Base-by-base conservation (phyloP, 53 echinoderm and acorn worm genomes). In the Patiria pectinifera region DNA sequence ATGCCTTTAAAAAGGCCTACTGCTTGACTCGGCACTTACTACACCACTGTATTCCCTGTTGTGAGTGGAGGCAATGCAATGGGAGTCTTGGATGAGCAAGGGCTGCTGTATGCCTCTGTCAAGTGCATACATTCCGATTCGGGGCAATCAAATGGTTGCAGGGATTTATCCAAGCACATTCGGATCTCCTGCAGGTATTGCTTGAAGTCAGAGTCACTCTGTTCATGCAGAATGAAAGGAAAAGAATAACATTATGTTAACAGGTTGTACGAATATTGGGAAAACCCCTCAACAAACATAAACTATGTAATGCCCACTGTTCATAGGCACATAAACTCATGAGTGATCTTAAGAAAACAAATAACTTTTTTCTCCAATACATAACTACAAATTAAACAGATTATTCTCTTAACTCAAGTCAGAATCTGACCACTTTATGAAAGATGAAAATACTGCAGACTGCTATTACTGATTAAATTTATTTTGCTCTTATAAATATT, bases 141-240 rank as follows among this genome's bases (percentile, higher is more conserved):
- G 0, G 90, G 90, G 6, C 90, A 90, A n/a, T 90, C 90, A 44
- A 90, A 62, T 6, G 90, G 9, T 69, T 90, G 35, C 19, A 90
- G 62, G 24, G 80, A 49, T 45, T 90, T 90, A 47, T 90, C 81
- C 43, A 90, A 6, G 15, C 90, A 90, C n/a, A 90, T 4, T 45
- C 90, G 25, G 21, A 90, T 71, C 90, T 90, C 90, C 0, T 62
- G 80, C 11, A 90, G 46, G 81, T 81, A 90, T 21, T 90, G 90
- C 47, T 69, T 18, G 9, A 81, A 69, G 3, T 23, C 80, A 66
- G 69, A 80, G 14, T 15, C 44, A 1, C 26, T 47, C 81, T 80
- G 72, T 47, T 22, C 13, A 45, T 45, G 24, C 12, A 1, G 12
- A 84, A 66, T 24, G 11, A 69, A 90, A 80, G 47, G 60, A 62